A percentile compares a stretch with the other conserved stretches of the same genome.
Evolutionary conservation across 2,113 vertebrate species (phyloP).

Genomic region (Patagioenas fasciata): DNA sequence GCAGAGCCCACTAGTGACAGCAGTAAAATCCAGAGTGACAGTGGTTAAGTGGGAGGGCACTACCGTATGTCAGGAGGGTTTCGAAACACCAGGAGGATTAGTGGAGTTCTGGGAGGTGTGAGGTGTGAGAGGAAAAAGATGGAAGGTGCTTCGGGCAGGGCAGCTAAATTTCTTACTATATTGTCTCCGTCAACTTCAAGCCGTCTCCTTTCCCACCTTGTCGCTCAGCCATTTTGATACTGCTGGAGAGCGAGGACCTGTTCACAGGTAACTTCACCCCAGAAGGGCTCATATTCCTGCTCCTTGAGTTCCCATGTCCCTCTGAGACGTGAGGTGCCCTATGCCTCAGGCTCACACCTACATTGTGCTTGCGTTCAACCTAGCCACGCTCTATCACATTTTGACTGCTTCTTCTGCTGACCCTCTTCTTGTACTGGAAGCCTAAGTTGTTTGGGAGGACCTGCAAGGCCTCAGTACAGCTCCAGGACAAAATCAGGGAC

Average conservation of each 20-base stretch:
- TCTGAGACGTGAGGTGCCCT: background rate
- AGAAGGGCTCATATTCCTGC: background rate
- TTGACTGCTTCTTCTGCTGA: background rate
- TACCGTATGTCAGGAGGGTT: background rate
- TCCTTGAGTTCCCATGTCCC: background rate
- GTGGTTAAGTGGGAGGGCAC: background rate
- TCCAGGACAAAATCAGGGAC: background rate
- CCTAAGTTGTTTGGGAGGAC: background rate
- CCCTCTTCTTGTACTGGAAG: background rate
- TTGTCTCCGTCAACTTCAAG: background rate
- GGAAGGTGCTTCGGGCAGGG: background rate
- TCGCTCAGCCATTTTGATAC: background rate
- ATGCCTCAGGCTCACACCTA: background rate
- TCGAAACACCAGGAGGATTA: background rate
- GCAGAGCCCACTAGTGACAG: background rate
- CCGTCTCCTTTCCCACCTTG: background rate
- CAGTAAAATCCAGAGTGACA: background rate
- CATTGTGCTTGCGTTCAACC: accelerated
- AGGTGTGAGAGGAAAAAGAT: background rate
- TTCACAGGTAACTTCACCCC: background rate
- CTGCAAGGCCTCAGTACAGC: background rate
- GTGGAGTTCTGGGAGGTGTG: background rate
- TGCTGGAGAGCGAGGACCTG: background rate
- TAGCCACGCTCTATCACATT: background rate
- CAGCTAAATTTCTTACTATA: background rate